Base-by-base conservation (phyloP, 2,797 vertebrate genomes). In the Parambassis ranga region DNA sequence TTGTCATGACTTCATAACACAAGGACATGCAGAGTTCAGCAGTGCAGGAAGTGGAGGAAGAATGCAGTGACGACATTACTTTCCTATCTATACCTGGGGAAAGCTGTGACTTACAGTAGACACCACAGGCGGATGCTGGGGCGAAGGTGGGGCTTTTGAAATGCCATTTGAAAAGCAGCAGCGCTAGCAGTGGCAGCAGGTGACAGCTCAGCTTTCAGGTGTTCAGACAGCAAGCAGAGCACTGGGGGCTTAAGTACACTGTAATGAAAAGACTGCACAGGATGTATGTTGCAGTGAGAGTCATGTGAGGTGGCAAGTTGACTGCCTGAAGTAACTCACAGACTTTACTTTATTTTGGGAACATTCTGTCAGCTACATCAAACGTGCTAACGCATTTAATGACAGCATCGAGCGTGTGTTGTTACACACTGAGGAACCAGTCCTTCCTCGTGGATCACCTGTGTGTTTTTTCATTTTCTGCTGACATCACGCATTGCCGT, bases 191-290 rank as follows among this genome's bases (percentile, higher is more conserved):
- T 16, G 31, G 11, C 42, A 46, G 32, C 22, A 52, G 53, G 35
- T 63, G 74, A 63, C 62, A 59, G 50, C 30, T 9, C 18, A 27
- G 49, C 35, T 41, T 39, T 58, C 41, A 62, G 66, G 18, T 39
- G 41, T 52, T 42, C 28, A 56, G 39, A 27, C 15, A 24, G 23
- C 15, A 51, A 68, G 39, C 20, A 32, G 30, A 52, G 13, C 47
- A 18, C 37, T 0, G 4, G 11, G 22, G 3, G 13, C 31, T 33
- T 20, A 27, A 22, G 19, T 24, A 24, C 31, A 33, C 9, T 22
- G 28, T 26, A 20, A 36, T 32, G 41, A 41, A 46, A 48, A 30
- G 14, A 16, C 6, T 61, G 20, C 1, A 10, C 13, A 10, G 42
- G 43, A 55, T 31, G 26, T 26, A 26, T 32, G 27, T 14, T 10